These are phyloP conservation scores for Oxytorus armatus DNA, from an alignment of 2,888 invertebrate species.

Conservation along the genomic window DNA sequence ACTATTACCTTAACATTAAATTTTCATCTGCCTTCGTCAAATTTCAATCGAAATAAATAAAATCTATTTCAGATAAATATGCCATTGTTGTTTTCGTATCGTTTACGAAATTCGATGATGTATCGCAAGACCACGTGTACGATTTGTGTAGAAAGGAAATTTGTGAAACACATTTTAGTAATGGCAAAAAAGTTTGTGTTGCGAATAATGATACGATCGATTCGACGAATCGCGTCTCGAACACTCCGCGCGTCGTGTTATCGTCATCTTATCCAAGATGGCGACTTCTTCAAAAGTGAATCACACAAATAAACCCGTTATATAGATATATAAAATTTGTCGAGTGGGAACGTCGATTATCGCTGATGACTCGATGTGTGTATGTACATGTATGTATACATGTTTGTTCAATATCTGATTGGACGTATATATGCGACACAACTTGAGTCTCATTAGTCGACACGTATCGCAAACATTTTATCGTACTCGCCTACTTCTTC, in stretches of 20 bases:
- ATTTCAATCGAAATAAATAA: not conserved
- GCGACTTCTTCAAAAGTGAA: conserved; percentile 46
- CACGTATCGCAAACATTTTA: conserved; percentile 11
- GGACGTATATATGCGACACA: conserved; percentile 27
- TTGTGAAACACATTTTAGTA: conserved; percentile 1
- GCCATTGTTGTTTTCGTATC: not conserved
- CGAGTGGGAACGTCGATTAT: conserved; percentile 51
- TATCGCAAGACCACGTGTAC: not conserved
- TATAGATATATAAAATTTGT: conserved; percentile 1
- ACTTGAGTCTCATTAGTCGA: conserved; percentile 54
- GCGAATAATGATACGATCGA: conserved; percentile 38
- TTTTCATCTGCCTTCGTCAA: not conserved
- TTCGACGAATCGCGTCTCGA: conserved; percentile 36
- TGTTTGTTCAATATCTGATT: conserved; percentile 35
- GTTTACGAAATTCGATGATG: not conserved
- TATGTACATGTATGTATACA: conserved; percentile 23
- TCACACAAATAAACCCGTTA: conserved; percentile 17
- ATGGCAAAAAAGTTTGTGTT: not conserved
- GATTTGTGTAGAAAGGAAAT: not conserved
- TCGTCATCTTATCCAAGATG: conserved; percentile 55
- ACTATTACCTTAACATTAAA: no score
- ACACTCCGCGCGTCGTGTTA: conserved; percentile 42
- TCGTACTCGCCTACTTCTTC: conserved; percentile 42
- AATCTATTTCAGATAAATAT: not conserved
- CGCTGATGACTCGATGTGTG: conserved; percentile 20